Base-by-base conservation (phyloP, 2,113 vertebrate genomes). In the Speoplatyrhinus poulsoni region DNA sequence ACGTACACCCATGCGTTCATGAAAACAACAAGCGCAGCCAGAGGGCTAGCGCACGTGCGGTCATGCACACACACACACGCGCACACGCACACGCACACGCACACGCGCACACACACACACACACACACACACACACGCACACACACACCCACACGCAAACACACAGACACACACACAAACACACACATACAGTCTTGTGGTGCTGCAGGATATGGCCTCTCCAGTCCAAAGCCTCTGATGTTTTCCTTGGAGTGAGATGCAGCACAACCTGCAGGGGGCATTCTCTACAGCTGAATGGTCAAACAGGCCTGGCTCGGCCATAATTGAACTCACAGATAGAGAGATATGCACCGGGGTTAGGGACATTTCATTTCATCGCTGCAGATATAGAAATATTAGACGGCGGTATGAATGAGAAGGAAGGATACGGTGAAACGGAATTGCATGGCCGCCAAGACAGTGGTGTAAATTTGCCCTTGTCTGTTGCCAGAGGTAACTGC, bases 131-230 rank as follows among this genome's bases (percentile, higher is more conserved):
- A 76, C 13, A 53, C 63, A 77, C 57, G 47, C 47, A 19, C 59
- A 52, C 49, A 55, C 52, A n/a, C 13, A 52, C 57, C 46, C 60
- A 56, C 41, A 48, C 60, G 12, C 59, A 16, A 54, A 65, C 62
- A 48, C 62, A 53, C 32, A 12, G 56, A 62, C 58, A n/a, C 53
- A 19, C 60, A 48, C 58, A 60, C 53, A 62, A 57, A 48, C 19
- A 67, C 2, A 47, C 50, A 59, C 12, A 12, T 47, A 46, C 41
- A 53, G 60, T 54, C 67, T 60, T 54, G 32, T 59, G 60, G 66
- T 49, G 75, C 79, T 41, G 80, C 77, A 88, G 84, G 88, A 84
- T 88, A 79, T 83, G 79, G 76, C 56, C 86, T 86, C 81, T 85
- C 65, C 74, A 80, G 72, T 74, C 77, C 60, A 71, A 85, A 88